phyloP scores from a whole-genome alignment of 1,140 invertebrate species.

The Acyrthosiphon pisum region DNA sequence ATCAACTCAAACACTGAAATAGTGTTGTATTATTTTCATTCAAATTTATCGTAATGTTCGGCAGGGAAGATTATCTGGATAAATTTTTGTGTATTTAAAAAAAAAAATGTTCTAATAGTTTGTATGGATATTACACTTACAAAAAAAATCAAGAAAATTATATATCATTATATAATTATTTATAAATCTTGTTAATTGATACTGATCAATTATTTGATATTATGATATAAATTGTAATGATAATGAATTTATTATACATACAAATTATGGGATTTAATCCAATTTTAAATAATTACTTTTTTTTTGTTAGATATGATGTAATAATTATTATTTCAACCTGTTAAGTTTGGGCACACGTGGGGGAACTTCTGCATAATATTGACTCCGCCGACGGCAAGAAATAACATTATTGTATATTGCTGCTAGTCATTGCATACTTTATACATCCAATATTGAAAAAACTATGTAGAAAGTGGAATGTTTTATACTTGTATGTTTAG shows the following conservation, averaged over 20 bases:
- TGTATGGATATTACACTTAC: too few relatives aligned
- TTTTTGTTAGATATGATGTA: neutral
- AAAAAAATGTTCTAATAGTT: too few relatives aligned
- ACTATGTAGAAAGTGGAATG: conserved; percentile 9
- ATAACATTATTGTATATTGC: neutral
- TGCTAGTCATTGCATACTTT: neutral
- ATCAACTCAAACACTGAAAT: neutral
- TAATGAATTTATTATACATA: neutral
- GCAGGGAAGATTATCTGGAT: neutral
- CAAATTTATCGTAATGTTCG: neutral
- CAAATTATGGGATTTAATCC: neutral
- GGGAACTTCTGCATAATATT: neutral
- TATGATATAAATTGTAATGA: neutral
- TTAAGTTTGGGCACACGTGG: neutral
- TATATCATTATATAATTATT: too few relatives aligned
- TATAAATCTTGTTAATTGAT: neutral
- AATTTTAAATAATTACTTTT: neutral
- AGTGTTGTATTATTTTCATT: neutral
- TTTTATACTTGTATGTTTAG: neutral
- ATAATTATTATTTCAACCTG: neutral
- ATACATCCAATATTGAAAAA: neutral
- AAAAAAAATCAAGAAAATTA: too few relatives aligned
- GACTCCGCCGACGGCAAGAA: neutral
- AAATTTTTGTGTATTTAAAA: neutral
- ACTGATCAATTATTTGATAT: neutral